These are phyloP conservation scores for Lepus americanus DNA, from an alignment of 2,113 vertebrate genomes.

Conservation along the genomic window DNA sequence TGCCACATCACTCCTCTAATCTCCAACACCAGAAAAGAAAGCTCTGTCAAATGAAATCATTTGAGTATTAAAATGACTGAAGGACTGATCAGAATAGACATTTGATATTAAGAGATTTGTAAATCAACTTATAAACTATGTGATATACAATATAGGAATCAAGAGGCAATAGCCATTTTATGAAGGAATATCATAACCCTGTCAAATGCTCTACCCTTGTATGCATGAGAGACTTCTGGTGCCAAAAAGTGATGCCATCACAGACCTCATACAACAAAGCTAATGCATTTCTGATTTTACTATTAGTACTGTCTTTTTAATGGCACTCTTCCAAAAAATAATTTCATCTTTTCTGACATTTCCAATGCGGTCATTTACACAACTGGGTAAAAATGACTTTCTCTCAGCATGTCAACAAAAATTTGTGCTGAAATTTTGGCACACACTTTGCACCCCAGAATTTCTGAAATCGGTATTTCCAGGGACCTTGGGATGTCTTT, in stretches of 20 bases:
- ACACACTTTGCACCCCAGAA: neutral
- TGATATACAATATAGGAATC: constrained; percentile 64
- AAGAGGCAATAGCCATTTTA: constrained; percentile 78
- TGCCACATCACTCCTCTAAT: neutral
- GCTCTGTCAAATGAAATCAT: constrained; percentile 67
- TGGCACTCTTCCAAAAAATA: neutral
- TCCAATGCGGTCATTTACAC: constrained; percentile 37
- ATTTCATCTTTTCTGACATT: constrained; percentile 52
- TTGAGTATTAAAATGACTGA: constrained; percentile 79
- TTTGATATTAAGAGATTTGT: constrained; percentile 78
- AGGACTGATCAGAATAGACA: constrained; percentile 77
- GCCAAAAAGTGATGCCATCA: constrained; percentile 42
- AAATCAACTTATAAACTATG: constrained; percentile 72
- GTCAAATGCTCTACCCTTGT: neutral
- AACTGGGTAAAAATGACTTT: neutral
- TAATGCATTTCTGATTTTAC: constrained; percentile 79
- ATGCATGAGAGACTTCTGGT: neutral
- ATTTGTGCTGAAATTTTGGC: neutral
- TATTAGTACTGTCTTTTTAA: constrained; percentile 56
- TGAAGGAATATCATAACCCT: constrained; percentile 71
- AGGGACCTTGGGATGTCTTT: neutral
- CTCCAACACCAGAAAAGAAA: constrained; percentile 24
- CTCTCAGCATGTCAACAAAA: neutral
- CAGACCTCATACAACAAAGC: constrained; percentile 22
- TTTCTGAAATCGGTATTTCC: neutral